Conservation (phyloP, 2,888 invertebrate genomes). For the Tetanocera ferruginea region DNA sequence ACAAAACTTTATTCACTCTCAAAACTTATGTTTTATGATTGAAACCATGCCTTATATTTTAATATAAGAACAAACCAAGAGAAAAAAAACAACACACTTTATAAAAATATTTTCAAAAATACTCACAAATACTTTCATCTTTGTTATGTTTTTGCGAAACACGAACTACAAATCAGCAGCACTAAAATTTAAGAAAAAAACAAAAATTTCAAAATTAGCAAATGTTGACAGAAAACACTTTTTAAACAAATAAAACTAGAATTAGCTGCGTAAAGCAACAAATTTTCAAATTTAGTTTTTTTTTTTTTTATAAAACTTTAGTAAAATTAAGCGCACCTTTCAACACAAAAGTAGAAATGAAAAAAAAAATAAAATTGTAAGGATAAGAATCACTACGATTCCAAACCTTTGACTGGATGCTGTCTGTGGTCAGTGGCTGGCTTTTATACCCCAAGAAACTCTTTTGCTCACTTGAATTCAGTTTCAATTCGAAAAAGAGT, state of each 20-base stretch:
- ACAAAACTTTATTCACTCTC: too few relatives aligned
- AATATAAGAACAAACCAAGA: conserved; percentile 17
- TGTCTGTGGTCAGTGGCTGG: conserved; percentile 69
- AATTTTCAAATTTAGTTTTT: conserved; percentile 12
- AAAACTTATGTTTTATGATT: too few relatives aligned
- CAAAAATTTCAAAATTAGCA: background rate
- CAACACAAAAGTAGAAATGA: conserved; percentile 46
- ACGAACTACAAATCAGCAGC: conserved; percentile 46
- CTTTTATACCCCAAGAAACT: conserved; percentile 67
- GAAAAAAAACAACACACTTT: background rate
- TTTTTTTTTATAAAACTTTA: conserved; percentile 27
- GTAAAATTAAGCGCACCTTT: background rate
- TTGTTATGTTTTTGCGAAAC: conserved; percentile 50
- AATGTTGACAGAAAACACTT: background rate
- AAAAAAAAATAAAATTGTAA: conserved; percentile 54
- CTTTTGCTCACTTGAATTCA: too few relatives aligned
- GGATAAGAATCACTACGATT: conserved; percentile 70
- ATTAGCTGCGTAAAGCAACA: background rate
- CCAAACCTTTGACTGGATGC: conserved; percentile 71
- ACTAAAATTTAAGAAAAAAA: conserved; percentile 45
- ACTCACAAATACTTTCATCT: conserved; percentile 74
- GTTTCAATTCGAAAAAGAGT: too few relatives aligned
- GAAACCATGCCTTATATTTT: background rate
- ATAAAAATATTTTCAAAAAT: conserved; percentile 39
- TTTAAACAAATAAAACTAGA: background rate